Conservation (phyloP, 2,113 vertebrate genomes). For the Malaclemys terrapin region DNA sequence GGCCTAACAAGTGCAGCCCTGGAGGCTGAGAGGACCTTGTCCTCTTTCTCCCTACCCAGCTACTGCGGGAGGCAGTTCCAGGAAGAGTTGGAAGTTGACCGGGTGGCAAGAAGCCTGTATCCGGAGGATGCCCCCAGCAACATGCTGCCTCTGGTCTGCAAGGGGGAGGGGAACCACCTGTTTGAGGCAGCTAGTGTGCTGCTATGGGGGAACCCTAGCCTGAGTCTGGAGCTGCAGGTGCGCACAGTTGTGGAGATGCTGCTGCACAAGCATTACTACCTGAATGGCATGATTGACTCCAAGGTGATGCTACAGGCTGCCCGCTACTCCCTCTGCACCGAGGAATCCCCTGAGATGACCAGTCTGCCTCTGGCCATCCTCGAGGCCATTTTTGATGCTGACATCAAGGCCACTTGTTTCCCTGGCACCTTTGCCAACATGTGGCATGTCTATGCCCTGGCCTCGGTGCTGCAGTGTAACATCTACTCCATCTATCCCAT, state of each 20-base stretch:
- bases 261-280: constrained; percentile 92
- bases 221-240: constrained; percentile 95
- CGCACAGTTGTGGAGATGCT: constrained; percentile 96
- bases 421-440: constrained; percentile 93
- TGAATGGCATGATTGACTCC: constrained; percentile 96
- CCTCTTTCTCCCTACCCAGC: constrained; percentile 84
- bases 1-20: constrained; percentile 83
- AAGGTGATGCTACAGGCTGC: constrained; percentile 98
- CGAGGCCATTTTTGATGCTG: constrained; percentile 95
- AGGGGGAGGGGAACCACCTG: constrained; percentile 90
- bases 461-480: constrained; percentile 90
- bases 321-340: constrained; percentile 92
- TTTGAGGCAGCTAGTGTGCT: constrained; percentile 93
- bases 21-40: constrained; percentile 85
- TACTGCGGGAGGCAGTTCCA: constrained; percentile 79
- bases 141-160: constrained; percentile 90
- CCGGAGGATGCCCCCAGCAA: constrained; percentile 89
- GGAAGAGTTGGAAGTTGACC: constrained; percentile 87
- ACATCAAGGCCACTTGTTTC: constrained; percentile 96
- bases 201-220: constrained; percentile 85
- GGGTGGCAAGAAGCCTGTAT: constrained; percentile 87
- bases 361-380: constrained; percentile 88
- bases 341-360: constrained; percentile 93
- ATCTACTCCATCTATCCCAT: constrained; percentile 97
- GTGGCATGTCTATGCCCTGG: constrained; percentile 95